Conservation (phyloP, 2,113 vertebrate species). For the Apeltes quadracus region DNA sequence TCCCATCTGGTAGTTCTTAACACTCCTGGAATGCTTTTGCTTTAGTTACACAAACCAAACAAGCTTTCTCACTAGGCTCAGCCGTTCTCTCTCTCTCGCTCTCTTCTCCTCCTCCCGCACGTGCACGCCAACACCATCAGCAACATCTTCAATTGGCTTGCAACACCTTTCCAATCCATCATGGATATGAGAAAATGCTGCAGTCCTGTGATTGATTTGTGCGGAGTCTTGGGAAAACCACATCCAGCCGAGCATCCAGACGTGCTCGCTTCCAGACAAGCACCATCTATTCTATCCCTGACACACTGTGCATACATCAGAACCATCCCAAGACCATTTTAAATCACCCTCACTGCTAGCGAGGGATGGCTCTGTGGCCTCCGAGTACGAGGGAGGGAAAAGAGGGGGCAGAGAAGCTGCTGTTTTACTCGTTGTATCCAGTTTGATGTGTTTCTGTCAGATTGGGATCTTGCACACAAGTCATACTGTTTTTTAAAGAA, state of each 20-base stretch:
- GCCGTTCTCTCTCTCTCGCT: constrained; percentile 47
- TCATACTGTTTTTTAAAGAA: constrained; percentile 2
- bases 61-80: constrained; percentile 77
- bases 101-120: constrained; percentile 10
- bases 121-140: constrained; percentile 48
- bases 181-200: constrained; percentile 18
- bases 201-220: constrained; percentile 28
- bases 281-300: constrained; percentile 40
- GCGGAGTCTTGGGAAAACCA: constrained; percentile 27
- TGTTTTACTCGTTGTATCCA: constrained; percentile 67
- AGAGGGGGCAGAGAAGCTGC: constrained; percentile 1
- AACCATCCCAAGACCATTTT: constrained; percentile 53
- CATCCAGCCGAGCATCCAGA: constrained; percentile 54
- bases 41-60: constrained; percentile 88
- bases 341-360: constrained; percentile 47
- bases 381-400: constrained; percentile 12
- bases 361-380: constrained; percentile 64
- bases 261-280: constrained; percentile 30
- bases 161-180: constrained; percentile 21
- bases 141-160: constrained; percentile 32
- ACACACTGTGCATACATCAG: constrained; percentile 44
- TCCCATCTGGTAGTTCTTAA: constrained; percentile 87
- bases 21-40: constrained; percentile 87
- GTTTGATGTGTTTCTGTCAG: constrained; percentile 30
- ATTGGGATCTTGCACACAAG: constrained; percentile 19